Percentiles rank a stretch among this genome's conserved stretches.
These are phyloP conservation scores for Microtus montanus DNA, from an alignment of 2,113 vertebrate species.

Conservation along the genomic window DNA sequence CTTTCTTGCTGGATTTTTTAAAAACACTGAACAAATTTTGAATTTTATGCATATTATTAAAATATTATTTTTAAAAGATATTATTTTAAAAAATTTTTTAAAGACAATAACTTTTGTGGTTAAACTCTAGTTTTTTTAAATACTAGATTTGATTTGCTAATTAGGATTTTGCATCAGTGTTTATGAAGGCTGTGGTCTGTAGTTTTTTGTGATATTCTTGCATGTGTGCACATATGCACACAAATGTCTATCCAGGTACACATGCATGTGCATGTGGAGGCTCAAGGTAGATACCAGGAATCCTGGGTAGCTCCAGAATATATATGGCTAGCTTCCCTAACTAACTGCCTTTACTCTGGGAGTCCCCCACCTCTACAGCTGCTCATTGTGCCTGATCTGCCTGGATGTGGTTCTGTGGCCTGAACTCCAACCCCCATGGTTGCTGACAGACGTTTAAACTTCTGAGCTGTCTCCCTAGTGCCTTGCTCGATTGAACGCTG, in stretches of 20 bases:
- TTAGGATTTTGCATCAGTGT: constrained; percentile 2
- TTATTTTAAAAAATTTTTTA: neutral
- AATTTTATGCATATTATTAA: constrained; percentile 31
- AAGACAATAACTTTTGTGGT: neutral
- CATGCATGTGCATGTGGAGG: neutral
- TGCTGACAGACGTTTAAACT: neutral
- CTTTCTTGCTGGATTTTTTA: neutral
- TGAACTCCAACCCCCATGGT: neutral
- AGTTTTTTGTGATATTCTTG: constrained; percentile 4
- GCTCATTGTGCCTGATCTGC: neutral
- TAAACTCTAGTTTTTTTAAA: constrained; percentile 12
- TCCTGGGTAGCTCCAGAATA: neutral
- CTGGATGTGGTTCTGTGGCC: neutral
- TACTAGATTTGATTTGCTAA: constrained; percentile 51
- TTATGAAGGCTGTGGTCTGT: neutral
- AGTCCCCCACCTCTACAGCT: neutral
- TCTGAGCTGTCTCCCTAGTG: neutral
- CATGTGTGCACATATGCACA: neutral
- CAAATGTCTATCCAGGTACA: neutral
- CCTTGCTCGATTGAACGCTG: neutral
- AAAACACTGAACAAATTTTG: neutral
- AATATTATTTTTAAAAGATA: neutral
- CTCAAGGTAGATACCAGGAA: neutral
- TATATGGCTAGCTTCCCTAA: neutral
- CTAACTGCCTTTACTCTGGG: neutral